Evolutionary conservation across 2,113 vertebrate species (phyloP).

Genomic region (Barnardius zonarius): DNA sequence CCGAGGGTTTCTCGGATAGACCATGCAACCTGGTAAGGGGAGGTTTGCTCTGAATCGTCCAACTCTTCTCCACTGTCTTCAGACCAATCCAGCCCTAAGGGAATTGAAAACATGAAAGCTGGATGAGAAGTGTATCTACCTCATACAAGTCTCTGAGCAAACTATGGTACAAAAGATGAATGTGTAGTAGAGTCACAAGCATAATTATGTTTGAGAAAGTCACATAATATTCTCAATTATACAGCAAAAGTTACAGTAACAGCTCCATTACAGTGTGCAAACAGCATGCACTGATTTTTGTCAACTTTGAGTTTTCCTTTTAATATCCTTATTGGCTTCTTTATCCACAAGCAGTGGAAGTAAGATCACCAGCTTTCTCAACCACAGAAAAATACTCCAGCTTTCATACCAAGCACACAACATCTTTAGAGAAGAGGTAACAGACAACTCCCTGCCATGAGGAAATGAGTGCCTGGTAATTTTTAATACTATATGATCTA

Average conservation of each 20-base stretch:
- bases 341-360: not conserved
- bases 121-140: not conserved
- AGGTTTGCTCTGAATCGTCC: slow-evolving; percentile 83
- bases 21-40: slow-evolving; percentile 85
- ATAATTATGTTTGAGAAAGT: not conserved
- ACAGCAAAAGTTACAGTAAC: not conserved
- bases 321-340: not conserved
- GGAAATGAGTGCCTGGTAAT: not conserved
- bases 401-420: not conserved
- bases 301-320: not conserved
- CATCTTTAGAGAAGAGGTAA: not conserved
- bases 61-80: slow-evolving; percentile 94
- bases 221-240: not conserved
- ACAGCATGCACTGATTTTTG: not conserved
- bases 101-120: not conserved
- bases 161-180: not conserved
- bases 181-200: not conserved
- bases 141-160: not conserved
- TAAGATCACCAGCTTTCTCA: not conserved
- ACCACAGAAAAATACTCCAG: not conserved
- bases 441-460: not conserved
- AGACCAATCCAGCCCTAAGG: slow-evolving; percentile 95
- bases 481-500: not conserved
- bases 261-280: not conserved
- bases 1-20: slow-evolving; percentile 80